Base-by-base conservation (phyloP, 1,140 invertebrate genomes). In the Pseudachorutes palmiensis region DNA sequence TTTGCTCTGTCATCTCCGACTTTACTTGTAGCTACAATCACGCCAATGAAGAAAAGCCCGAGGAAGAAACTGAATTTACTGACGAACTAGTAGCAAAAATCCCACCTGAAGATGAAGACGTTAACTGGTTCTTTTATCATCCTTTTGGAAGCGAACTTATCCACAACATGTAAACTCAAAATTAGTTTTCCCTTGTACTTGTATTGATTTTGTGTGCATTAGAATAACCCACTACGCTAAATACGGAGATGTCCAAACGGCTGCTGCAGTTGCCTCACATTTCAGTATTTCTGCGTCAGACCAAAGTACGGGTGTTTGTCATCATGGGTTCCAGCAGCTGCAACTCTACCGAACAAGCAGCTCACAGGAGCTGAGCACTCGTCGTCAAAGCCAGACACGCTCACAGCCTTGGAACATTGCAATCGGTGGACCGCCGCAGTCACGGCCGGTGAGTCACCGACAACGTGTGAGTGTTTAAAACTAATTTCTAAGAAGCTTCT, bases 191-290 rank as follows among this genome's bases (percentile, higher is more conserved):
- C 14, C 29, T 32, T 26, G 51, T 22, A 30, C 2, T 24, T 31
- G 28, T 51, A 19, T 64, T 68, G 45, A 9, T 51, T 57, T 62
- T 3, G 51, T 26, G 1, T n/a, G 48, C 2, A 16, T 26, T 72
- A 83, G 82, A 62, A 78, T 84, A 31, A 74, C 80, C 19, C 80
- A 82, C 70, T 84, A 83, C 74, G 76, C 77, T 24, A 74, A 75
- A 70, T 83, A 88, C 58, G 85, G 86, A 2, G 94, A 98, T 79
- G 83, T 96, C 48, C 94, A 98, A 81, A 97, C 91, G 76, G 89
- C 92, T 16, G 92, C 92, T 0, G 94, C 97, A 87, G 76, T 97
- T 31, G 88, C 88, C 64, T 96, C 93, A 79, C 61, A 72, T 0
- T 71, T 66, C 28, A 70, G 65, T 26, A 45, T 65, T 62, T 57